These are phyloP conservation scores for Acanthisitta chloris DNA, from an alignment of 2,113 vertebrate species.

Conservation along the genomic window DNA sequence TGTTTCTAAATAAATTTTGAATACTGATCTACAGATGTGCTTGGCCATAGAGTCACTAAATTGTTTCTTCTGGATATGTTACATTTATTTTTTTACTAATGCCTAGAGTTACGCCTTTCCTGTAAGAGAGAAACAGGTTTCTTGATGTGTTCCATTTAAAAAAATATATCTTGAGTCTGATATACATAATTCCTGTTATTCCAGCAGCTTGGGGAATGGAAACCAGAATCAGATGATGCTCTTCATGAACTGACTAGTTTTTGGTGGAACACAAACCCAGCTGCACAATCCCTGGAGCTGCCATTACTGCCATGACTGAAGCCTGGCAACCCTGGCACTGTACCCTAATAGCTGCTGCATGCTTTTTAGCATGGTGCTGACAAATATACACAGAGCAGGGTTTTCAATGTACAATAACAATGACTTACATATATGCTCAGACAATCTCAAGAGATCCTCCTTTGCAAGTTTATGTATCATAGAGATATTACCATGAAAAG, in stretches of 20 bases:
- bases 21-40: not conserved
- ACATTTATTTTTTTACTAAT: not conserved
- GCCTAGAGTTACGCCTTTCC: not conserved
- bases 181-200: not conserved
- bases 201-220: not conserved
- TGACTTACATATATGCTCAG: not conserved
- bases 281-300: not conserved
- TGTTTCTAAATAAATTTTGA: not conserved
- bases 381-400: rapidly evolving
- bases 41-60: not conserved
- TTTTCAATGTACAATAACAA: not conserved
- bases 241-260: not conserved
- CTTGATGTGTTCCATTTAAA: not conserved
- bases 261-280: not conserved
- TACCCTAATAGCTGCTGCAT: rapidly evolving
- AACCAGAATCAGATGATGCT: not conserved
- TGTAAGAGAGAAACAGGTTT: not conserved
- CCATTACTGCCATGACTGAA: not conserved
- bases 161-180: not conserved
- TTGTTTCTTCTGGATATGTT: not conserved
- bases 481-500: not conserved
- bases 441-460: not conserved
- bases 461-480: not conserved
- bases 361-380: not conserved
- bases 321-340: not conserved